phyloP scores from a whole-genome alignment of 2,888 invertebrate genomes.

The Drosophila testacea region DNA sequence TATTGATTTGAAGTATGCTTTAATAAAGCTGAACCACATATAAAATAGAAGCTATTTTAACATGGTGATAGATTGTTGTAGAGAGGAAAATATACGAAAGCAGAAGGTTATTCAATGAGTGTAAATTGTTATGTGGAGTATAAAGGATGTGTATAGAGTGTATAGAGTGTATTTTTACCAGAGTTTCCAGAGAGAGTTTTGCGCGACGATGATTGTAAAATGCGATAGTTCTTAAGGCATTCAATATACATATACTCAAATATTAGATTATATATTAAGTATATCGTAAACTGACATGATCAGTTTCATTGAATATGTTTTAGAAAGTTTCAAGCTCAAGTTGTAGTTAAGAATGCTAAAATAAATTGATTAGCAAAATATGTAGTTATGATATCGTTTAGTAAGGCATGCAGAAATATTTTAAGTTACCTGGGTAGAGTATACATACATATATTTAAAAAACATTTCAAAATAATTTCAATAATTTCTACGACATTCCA shows the following conservation, averaged over 20 bases:
- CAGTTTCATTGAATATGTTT: constrained; percentile 35
- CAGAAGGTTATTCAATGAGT: constrained; percentile 38
- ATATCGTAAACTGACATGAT: constrained; percentile 29
- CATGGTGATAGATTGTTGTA: constrained; percentile 79
- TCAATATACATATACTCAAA: constrained; percentile 31
- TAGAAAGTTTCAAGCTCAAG: constrained; percentile 58
- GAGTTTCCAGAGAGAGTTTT: constrained; percentile 47
- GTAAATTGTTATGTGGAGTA: constrained; percentile 31
- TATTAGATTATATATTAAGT: constrained; percentile 24
- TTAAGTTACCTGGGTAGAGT: constrained; percentile 20
- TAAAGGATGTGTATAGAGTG: constrained; percentile 20
- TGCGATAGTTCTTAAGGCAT: constrained; percentile 58
- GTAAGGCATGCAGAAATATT: constrained; percentile 64
- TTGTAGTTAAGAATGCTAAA: constrained; percentile 58
- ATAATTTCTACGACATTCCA: constrained; percentile 14
- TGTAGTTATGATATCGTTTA: constrained; percentile 41
- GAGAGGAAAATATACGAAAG: constrained; percentile 52
- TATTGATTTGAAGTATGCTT: constrained; percentile 53
- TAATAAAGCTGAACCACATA: constrained; percentile 86
- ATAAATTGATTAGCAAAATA: constrained; percentile 58
- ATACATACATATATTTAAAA: constrained; percentile 2
- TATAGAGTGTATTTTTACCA: constrained; percentile 32
- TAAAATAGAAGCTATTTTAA: constrained; percentile 86
- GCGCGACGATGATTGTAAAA: constrained; percentile 56
- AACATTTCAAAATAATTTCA: constrained; percentile 8